Evolutionary conservation across 1,140 invertebrate species (phyloP), one percentile per base, ranked within the genome.

Genomic region (Anadara kagoshimensis): DNA sequence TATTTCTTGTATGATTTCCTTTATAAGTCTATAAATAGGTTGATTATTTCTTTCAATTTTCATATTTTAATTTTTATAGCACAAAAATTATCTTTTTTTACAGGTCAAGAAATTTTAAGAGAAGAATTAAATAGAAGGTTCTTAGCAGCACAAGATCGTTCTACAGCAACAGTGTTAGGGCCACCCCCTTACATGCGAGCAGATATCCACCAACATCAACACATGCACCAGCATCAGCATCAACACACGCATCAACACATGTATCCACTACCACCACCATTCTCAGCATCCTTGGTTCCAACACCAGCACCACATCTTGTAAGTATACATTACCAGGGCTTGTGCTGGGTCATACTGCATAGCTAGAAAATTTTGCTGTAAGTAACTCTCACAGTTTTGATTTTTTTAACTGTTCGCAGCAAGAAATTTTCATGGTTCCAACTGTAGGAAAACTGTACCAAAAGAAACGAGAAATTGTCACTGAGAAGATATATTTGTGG

Each of bases 121-220:
- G 93, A 96, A 83, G 96, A 98, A 89, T 90, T 98, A 78, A 96
- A 98, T 91, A 95, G 93, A 79, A 92, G 96, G 81, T 97, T 98
- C 90, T 90, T 98, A 78, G 94, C 93, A 14, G 93, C 93, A 7
- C 93, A 94, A 82, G 93, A 94, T 78, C 90, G 93, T 68, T 90
- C 90, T 29, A 88, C 91, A 49, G 85, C 90, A 80, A 89, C 92
- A 68, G 91, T 91, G 75, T 47, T 85, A 4, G 75, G 73, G 20
- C 89, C 92, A 56, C 91, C 93, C 44, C 93, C 94, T 22, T 95
- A 94, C 86, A 90, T 95, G 78, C 92, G 95, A 77, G 95, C 95
- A 63, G 88, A 96, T 44, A 78, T 81, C 24, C 79, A 81, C 57
- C 79, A 94, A 79, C 95, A 97, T 88, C 94, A 96, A 41, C 84